Conservation (phyloP, 2,797 vertebrate genomes). For the Pangasius sanitwongsei region DNA sequence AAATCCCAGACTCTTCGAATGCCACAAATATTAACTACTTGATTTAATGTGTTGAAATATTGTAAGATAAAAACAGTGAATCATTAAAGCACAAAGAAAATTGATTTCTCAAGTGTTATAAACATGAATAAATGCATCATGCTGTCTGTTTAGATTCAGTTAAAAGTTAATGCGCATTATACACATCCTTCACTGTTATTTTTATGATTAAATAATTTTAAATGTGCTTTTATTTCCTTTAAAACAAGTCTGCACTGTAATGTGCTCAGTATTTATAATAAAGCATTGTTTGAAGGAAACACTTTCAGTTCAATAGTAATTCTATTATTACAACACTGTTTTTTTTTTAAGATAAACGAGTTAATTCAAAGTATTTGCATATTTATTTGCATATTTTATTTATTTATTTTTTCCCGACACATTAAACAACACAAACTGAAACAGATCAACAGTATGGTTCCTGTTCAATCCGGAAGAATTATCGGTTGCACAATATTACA, state of each 20-base stretch:
- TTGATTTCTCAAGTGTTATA: not conserved
- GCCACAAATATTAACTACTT: not conserved
- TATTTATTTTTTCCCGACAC: not conserved
- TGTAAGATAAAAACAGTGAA: not conserved
- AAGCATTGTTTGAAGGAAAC: not conserved
- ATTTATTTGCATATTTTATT: not conserved
- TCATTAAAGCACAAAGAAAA: not conserved
- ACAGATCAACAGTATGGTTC: not conserved
- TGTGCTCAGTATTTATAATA: not conserved
- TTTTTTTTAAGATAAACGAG: not conserved
- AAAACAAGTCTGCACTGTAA: not conserved
- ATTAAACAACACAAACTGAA: not conserved
- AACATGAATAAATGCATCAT: not conserved
- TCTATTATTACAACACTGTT: not conserved
- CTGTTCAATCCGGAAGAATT: slow-evolving; percentile 6
- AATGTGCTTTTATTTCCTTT: not conserved
- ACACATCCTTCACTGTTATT: too few species aligned
- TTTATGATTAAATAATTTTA: not conserved
- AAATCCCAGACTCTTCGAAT: not conserved
- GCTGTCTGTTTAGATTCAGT: not conserved
- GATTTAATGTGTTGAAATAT: not conserved
- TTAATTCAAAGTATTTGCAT: not conserved
- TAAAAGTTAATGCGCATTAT: not conserved
- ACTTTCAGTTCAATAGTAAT: not conserved
- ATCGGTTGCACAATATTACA: slow-evolving; percentile 10